A percentile compares a stretch with the other conserved stretches of the same genome.
phyloP scores from a whole-genome alignment of 2,113 vertebrate genomes.

The Melozone crissalis region DNA sequence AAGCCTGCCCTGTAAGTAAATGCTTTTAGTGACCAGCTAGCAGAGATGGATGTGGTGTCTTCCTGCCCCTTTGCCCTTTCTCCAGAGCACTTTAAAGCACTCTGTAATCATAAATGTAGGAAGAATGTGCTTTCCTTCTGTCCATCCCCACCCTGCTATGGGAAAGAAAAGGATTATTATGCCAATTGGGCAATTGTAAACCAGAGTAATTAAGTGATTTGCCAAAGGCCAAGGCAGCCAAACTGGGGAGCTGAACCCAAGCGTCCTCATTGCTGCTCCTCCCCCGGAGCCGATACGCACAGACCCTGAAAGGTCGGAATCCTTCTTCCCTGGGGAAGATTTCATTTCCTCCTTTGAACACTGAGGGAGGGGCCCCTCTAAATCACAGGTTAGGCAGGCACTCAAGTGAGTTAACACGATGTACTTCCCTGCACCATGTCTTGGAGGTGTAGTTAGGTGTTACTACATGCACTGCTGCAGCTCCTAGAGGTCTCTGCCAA shows the following conservation, averaged over 20 bases:
- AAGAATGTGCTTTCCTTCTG: conserved; percentile 37
- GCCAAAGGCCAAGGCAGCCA: conserved; percentile 36
- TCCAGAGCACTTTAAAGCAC: neutral
- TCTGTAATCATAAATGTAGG: conserved; percentile 18
- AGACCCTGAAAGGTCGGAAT: conserved; percentile 21
- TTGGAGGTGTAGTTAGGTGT: conserved; percentile 58
- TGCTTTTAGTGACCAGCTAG: neutral
- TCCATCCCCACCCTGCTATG: conserved; percentile 40
- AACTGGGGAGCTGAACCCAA: neutral
- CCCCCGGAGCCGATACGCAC: neutral
- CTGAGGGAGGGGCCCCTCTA: conserved; percentile 54
- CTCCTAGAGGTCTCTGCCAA: conserved; percentile 53
- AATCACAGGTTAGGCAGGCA: conserved; percentile 61
- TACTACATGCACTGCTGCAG: conserved; percentile 45
- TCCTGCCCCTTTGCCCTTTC: conserved; percentile 28
- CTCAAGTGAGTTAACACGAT: conserved; percentile 15
- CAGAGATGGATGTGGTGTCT: neutral
- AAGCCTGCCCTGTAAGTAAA: neutral
- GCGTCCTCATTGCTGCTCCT: neutral
- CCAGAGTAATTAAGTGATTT: conserved; percentile 42
- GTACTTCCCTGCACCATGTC: conserved; percentile 47
- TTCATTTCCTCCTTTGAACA: conserved; percentile 53
- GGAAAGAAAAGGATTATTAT: conserved; percentile 42
- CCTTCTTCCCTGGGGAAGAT: conserved; percentile 58
- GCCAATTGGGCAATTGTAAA: conserved; percentile 43